Conservation (phyloP, 2,888 invertebrate species). For the Lithophane leautieri region DNA sequence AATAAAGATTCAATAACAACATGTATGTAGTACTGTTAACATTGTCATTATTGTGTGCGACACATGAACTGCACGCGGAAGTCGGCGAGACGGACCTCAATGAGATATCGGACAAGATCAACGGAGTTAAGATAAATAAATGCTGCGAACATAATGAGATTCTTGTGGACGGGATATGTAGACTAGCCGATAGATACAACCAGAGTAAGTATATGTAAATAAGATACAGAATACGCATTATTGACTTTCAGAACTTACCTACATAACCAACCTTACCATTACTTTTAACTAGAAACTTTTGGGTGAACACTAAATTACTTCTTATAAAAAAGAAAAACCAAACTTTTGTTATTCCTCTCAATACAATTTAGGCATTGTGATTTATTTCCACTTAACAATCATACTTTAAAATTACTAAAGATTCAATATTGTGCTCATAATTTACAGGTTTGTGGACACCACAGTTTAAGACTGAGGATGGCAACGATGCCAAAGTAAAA, state of each 20-base stretch:
- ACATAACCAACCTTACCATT: not conserved
- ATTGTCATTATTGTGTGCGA: conserved; percentile 78
- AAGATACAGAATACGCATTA: conserved; percentile 1
- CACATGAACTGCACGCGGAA: conserved; percentile 68
- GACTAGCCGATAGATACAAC: conserved; percentile 91
- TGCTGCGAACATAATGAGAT: conserved; percentile 94
- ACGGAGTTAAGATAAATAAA: conserved; percentile 93
- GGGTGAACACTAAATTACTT: not conserved
- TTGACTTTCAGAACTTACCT: not conserved
- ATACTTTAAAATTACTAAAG: not conserved
- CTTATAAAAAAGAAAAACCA: not conserved
- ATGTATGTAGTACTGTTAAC: conserved; percentile 73
- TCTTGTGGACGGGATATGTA: conserved; percentile 92
- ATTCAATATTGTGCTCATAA: not conserved
- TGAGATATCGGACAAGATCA: conserved; percentile 85
- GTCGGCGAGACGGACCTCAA: conserved; percentile 85
- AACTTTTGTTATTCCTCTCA: conserved; percentile 7
- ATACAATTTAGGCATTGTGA: not conserved
- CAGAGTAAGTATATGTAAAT: conserved; percentile 83
- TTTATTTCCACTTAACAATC: not conserved
- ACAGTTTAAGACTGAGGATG: conserved; percentile 92
- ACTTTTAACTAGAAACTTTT: not conserved
- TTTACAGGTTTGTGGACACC: conserved; percentile 90
- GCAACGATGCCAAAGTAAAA: conserved; percentile 89
- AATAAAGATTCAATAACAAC: conserved; percentile 57